Conservation (phyloP, 2,888 invertebrate species). For the Agrotis puta region DNA sequence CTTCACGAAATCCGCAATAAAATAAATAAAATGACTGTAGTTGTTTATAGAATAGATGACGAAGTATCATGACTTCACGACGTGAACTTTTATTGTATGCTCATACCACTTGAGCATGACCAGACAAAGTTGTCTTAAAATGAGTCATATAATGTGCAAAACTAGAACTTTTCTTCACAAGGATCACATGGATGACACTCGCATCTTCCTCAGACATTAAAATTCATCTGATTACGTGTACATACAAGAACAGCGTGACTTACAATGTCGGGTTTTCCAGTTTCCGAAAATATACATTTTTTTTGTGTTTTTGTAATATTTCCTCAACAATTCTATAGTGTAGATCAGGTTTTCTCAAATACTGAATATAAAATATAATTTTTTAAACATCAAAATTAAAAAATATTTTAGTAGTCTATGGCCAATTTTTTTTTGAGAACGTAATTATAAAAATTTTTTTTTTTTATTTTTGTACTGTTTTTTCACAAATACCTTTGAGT, state of each 20-base stretch:
- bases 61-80: neutral
- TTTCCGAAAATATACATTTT: neutral
- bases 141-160: slow-evolving; percentile 21
- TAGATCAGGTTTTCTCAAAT: slow-evolving; percentile 12
- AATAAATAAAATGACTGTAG: too few species aligned
- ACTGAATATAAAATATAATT: too few species aligned
- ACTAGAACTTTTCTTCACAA: neutral
- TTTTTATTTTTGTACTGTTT: too few species aligned
- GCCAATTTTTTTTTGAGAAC: too few species aligned
- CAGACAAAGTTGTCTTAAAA: neutral
- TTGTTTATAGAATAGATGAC: slow-evolving; percentile 18
- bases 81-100: slow-evolving; percentile 3
- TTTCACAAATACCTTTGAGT: too few species aligned
- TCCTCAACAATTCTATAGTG: neutral
- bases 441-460: too few species aligned
- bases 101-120: slow-evolving; percentile 11
- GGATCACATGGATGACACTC: neutral
- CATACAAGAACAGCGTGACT: neutral
- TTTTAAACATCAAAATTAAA: too few species aligned
- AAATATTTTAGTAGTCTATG: too few species aligned
- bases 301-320: neutral
- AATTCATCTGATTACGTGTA: neutral
- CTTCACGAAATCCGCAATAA: slow-evolving; percentile 13
- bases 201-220: neutral
- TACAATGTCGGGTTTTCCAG: slow-evolving; percentile 10